Conservation (phyloP, 2,113 vertebrate genomes). For the Oceanodroma tethys region DNA sequence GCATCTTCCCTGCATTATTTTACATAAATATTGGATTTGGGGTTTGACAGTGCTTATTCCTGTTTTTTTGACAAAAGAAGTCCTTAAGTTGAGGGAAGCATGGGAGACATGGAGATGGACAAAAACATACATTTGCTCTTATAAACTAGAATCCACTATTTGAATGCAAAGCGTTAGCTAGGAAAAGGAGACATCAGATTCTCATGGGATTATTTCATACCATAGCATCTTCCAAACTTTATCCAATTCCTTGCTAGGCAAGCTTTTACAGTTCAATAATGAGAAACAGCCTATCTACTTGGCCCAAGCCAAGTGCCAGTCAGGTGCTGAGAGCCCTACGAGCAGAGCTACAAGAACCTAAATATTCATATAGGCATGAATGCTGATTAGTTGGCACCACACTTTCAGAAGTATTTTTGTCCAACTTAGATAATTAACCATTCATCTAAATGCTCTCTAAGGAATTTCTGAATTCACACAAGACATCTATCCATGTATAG, state of each 20-base stretch:
- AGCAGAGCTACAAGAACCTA: neutral
- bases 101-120: neutral
- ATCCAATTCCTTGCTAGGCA: neutral
- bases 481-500: fast-evolving
- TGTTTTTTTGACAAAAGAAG: neutral
- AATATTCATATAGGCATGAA: neutral
- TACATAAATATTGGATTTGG: constrained; percentile 15
- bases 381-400: neutral
- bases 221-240: neutral
- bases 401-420: neutral
- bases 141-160: neutral
- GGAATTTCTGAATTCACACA: neutral
- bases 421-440: neutral
- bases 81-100: neutral
- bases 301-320: neutral
- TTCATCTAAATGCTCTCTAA: neutral
- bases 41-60: neutral
- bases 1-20: neutral
- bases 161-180: neutral
- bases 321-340: neutral
- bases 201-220: neutral
- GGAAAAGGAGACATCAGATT: neutral
- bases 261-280: neutral
- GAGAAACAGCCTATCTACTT: neutral
- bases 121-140: neutral